Evolutionary conservation across 2,113 vertebrate genomes (phyloP).

Genomic region (Toxotes chatareus): DNA sequence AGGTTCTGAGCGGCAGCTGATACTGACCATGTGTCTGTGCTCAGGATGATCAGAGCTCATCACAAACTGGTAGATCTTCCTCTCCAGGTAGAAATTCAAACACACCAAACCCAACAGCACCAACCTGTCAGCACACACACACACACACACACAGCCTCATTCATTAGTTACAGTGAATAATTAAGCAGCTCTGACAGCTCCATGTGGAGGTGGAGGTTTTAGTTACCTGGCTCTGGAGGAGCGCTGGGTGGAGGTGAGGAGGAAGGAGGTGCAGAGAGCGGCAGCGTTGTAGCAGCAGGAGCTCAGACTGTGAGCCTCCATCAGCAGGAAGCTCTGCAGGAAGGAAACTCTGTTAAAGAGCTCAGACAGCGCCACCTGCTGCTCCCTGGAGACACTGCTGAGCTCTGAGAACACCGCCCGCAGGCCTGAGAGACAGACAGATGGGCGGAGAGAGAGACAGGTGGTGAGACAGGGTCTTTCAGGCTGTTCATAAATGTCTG

Average conservation of each 20-base stretch:
- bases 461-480: neutral
- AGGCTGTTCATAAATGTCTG: neutral
- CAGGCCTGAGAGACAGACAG: slow-evolving; percentile 71
- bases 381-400: slow-evolving; percentile 80
- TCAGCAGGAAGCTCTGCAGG: slow-evolving; percentile 86
- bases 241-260: slow-evolving; percentile 83
- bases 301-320: slow-evolving; percentile 84
- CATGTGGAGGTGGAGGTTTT: slow-evolving; percentile 46
- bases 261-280: slow-evolving; percentile 77
- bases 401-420: slow-evolving; percentile 82
- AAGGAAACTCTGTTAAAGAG: slow-evolving; percentile 86
- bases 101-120: slow-evolving; percentile 79
- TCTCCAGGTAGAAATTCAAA: slow-evolving; percentile 84
- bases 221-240: slow-evolving; percentile 84
- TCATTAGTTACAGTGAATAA: neutral
- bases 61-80: slow-evolving; percentile 78
- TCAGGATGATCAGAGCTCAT: slow-evolving; percentile 72
- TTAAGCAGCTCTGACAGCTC: neutral
- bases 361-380: slow-evolving; percentile 85
- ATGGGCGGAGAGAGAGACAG: neutral
- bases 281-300: slow-evolving; percentile 84
- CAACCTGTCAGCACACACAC: slow-evolving; percentile 69
- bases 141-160: neutral
- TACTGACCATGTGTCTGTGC: slow-evolving; percentile 82
- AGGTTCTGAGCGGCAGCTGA: too few species aligned